A percentile compares a stretch with the other conserved stretches of the same genome.
These are phyloP conservation scores for Acromyrmex echinatior DNA, from an alignment of 1,140 invertebrate species.

Conservation along the genomic window DNA sequence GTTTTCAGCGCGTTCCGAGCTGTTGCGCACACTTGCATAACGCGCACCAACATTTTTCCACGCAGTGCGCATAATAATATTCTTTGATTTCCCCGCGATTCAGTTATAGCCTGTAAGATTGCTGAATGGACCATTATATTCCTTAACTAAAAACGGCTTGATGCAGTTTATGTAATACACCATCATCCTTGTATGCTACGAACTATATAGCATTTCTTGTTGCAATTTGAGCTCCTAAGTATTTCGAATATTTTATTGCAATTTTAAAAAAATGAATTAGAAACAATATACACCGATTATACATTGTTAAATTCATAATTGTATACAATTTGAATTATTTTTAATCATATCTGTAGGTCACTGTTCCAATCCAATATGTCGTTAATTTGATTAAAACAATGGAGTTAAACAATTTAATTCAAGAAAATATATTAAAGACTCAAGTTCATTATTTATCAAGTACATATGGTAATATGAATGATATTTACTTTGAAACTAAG, in stretches of 20 bases:
- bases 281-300: too few species aligned
- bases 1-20: slow-evolving; percentile 42
- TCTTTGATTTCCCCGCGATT: slow-evolving; percentile 52
- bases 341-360: too few species aligned
- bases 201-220: background rate
- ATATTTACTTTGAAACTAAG: too few species aligned
- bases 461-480: too few species aligned
- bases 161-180: slow-evolving; percentile 15
- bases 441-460: too few species aligned
- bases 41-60: slow-evolving; percentile 14
- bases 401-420: too few species aligned
- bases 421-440: too few species aligned
- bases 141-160: slow-evolving; percentile 10
- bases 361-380: too few species aligned
- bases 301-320: too few species aligned
- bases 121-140: slow-evolving; percentile 48
- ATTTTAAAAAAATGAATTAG: background rate
- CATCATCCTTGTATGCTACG: background rate
- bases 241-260: background rate
- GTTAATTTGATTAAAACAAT: too few species aligned
- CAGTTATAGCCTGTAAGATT: background rate
- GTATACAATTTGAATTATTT: too few species aligned
- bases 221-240: background rate
- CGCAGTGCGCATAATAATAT: slow-evolving; percentile 42
- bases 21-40: slow-evolving; percentile 34